phyloP scores from a whole-genome alignment of 1,140 invertebrate genomes.

The Bathynomus jamesi region DNA sequence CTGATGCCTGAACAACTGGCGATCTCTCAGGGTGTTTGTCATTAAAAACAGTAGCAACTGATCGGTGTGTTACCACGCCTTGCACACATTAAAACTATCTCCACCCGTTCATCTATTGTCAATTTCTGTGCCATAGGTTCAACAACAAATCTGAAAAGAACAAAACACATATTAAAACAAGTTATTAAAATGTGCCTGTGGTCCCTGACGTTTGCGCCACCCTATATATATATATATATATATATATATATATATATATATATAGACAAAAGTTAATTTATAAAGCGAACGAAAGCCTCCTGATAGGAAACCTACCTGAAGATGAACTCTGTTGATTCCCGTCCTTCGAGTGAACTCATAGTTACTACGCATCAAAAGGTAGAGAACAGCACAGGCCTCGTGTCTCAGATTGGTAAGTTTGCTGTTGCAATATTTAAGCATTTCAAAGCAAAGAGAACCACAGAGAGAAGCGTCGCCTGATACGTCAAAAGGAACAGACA shows the following conservation, averaged over 20 bases:
- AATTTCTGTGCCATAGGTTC: too few species aligned
- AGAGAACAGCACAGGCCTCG: constrained; percentile 81
- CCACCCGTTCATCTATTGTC: too few species aligned
- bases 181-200: too few species aligned
- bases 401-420: constrained; percentile 67
- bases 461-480: constrained; percentile 71
- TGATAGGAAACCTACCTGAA: constrained; percentile 52
- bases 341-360: constrained; percentile 78
- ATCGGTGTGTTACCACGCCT: too few species aligned
- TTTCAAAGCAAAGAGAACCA: constrained; percentile 71
- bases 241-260: neutral
- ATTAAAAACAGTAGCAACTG: too few species aligned
- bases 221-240: too few species aligned
- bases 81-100: too few species aligned
- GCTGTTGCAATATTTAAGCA: constrained; percentile 71
- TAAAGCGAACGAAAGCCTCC: neutral
- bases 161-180: too few species aligned
- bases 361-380: constrained; percentile 85
- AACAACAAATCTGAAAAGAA: too few species aligned
- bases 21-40: too few species aligned
- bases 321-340: constrained; percentile 73
- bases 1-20: too few species aligned
- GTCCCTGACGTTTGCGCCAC: too few species aligned
- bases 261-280: constrained; percentile 1
- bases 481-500: constrained; percentile 39